Base-by-base conservation (phyloP, 2,888 invertebrate genomes). In the Harmothoe impar region DNA sequence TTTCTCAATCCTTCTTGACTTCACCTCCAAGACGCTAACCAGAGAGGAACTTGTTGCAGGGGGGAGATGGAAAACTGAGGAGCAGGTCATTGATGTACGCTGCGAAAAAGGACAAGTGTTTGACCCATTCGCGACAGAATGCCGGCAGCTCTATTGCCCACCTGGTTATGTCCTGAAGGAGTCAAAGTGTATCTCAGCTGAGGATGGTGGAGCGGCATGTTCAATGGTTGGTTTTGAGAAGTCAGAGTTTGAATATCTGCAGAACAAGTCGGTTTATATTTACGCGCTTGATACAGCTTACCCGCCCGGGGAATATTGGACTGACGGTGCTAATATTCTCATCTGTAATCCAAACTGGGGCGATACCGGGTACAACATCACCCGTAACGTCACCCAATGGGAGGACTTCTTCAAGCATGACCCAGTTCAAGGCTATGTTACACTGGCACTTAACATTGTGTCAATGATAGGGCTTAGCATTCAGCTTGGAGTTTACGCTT, bases 1-100 rank as follows among this genome's bases (percentile, higher is more conserved):
- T 29, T 89, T 62, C 68, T 89, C 89, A 15, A 56, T 89, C 20
- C 68, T 89, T 23, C 56, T 89, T 29, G 89, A 89, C 33, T 62
- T 89, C 29, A 68, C 25, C 23, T 54, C 68, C 33, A 35, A 35
- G n/a, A 68, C 35, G 20, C 56, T 89, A 7, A 35, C 72, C 0
- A 1, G 35, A 23, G 43, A 84, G 51, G 35, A 84, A 35, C 29
- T 17, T 5, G 33, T 35, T 17, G 84, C 84, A 35, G 84, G 84
- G 10, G 84, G 84, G 25, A 23, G 33, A 20, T 84, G 84, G 84
- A 35, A 33, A 20, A 84, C 84, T 17, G 33, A 84, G 43, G 51
- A 35, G 29, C 35, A 84, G 29, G 51, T 84, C 12, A 51, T 84
- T 23, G 35, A 89, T 33, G 56, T 89, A 1, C 31, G 62, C 10